Base-by-base conservation (phyloP, 2,113 vertebrate genomes). In the Cathartes aura region DNA sequence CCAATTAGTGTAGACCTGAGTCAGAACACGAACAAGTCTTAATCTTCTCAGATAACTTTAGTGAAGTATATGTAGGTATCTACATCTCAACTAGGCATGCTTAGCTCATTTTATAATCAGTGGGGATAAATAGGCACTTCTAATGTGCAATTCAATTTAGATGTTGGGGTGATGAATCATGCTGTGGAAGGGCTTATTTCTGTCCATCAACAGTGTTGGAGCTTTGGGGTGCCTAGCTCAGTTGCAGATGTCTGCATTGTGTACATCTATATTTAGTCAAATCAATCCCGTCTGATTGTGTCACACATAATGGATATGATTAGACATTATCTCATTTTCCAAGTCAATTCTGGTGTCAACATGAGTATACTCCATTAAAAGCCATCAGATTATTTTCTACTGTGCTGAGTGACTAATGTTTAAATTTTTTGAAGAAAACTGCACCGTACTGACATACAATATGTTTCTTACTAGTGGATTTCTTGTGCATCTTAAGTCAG, bases 181-280 rank as follows among this genome's bases (percentile, higher is more conserved):
- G 40, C 62, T 62, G 24, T 91, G 78, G 70, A 94, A 93, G n/a
- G 73, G 36, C 78, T 82, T 88, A 91, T 96, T 97, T 97, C 81
- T 94, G 56, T 91, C 89, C 84, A 40, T 91, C 66, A 64, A 7
- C 78, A 70, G 32, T 29, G 53, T 40, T 83, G 84, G 76, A 68
- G 73, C 78, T 85, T 95, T 19, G 8, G 40, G 90, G 64, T 90
- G 85, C 85, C 9, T n/a, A 64, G 62, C 76, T 64, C 40, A 62
- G 58, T 80, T 95, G 87, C 95, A 97, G 97, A 96, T 97, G 96
- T 94, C 74, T 96, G 74, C 67, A 96, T 94, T 96, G 92, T 95
- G 34, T 82, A 22, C 11, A 21, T 90, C 93, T 96, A 90, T 95
- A 91, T 96, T 96, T 97, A 94, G 96, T 79, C 43, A 92, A 78